phyloP scores from a whole-genome alignment of 2,888 invertebrate genomes.

The Erebia palarica region DNA sequence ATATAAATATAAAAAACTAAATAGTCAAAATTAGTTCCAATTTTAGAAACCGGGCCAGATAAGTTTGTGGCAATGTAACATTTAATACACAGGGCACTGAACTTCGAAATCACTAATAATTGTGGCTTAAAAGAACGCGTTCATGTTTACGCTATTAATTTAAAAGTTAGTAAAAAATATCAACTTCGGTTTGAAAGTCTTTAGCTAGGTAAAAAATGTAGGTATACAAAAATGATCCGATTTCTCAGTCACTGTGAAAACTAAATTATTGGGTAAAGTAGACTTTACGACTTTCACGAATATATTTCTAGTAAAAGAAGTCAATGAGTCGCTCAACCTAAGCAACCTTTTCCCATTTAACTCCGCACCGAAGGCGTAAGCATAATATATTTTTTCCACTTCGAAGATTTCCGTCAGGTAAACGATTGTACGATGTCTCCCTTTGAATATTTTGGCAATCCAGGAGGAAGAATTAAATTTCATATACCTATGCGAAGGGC shows the following conservation, averaged over 20 bases:
- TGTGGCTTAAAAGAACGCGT: no score
- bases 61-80: no score
- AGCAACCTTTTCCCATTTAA: slow-evolving; percentile 33
- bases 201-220: no score
- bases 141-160: no score
- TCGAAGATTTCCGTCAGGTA: slow-evolving; percentile 3
- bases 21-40: no score
- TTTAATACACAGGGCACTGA: no score
- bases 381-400: slow-evolving; percentile 14
- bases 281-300: background rate
- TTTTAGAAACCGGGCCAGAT: no score
- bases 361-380: slow-evolving; percentile 4
- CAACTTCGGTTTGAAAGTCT: no score
- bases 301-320: slow-evolving; percentile 24
- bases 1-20: no score
- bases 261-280: background rate
- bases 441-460: slow-evolving; percentile 4
- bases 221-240: no score
- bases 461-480: background rate
- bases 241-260: background rate
- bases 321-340: slow-evolving; percentile 32
- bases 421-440: slow-evolving; percentile 12
- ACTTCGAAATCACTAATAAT: no score
- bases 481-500: background rate
- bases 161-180: no score